These are phyloP conservation scores for Thecocarcelia acutangulata DNA, from an alignment of 2,888 invertebrate species.

Conservation along the genomic window DNA sequence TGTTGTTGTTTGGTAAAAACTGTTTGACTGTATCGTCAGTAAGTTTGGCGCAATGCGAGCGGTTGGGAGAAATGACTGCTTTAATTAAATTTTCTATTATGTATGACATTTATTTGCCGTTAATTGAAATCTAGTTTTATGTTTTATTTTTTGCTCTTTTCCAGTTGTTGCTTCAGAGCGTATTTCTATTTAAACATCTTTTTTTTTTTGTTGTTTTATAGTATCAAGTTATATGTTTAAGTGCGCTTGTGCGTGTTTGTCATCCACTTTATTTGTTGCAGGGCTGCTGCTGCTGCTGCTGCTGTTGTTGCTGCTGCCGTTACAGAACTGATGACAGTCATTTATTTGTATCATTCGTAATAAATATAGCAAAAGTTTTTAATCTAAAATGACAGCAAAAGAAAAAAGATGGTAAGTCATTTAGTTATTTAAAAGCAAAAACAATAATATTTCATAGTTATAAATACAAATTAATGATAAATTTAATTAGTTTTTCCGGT, in stretches of 20 bases:
- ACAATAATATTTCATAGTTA: constrained; percentile 1
- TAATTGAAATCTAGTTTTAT: constrained; percentile 65
- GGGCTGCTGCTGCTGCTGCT: constrained; percentile 6
- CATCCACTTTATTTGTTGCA: constrained; percentile 33
- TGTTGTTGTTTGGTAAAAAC: too few species aligned
- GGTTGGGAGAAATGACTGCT: constrained; percentile 33
- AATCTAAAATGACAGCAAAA: constrained; percentile 28
- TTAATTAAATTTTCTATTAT: constrained; percentile 65
- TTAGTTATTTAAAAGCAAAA: constrained; percentile 13
- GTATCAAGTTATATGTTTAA: constrained; percentile 17
- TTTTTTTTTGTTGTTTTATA: constrained; percentile 12
- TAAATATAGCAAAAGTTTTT: constrained; percentile 25
- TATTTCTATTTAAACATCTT: not conserved
- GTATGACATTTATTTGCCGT: constrained; percentile 66
- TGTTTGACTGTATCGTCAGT: not conserved
- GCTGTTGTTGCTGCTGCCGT: constrained; percentile 13
- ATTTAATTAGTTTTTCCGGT: constrained; percentile 37
- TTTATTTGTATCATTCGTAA: constrained; percentile 50
- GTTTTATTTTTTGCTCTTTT: constrained; percentile 32
- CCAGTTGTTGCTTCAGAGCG: constrained; percentile 8
- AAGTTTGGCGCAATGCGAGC: not conserved
- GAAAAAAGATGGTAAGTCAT: not conserved
- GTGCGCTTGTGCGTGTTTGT: constrained; percentile 37
- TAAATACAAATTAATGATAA: constrained; percentile 20
- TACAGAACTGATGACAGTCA: constrained; percentile 42